Evolutionary conservation across 2,888 invertebrate species (phyloP), one percentile per base, ranked within the genome.

Genomic region (Subacronicta megacephala): DNA sequence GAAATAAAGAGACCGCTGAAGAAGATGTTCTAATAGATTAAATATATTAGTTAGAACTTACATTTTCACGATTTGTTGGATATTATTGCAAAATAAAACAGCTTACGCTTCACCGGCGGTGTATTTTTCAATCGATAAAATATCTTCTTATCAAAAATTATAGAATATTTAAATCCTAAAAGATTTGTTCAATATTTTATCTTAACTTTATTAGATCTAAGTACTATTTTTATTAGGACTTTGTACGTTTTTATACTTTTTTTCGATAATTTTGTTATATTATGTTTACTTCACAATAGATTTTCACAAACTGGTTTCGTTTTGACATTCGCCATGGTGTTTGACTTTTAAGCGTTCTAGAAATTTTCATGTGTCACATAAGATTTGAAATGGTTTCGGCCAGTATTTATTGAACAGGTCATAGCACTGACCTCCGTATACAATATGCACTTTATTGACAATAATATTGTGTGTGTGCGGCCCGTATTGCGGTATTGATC

Each of bases 221-320:
- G 13, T 52, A 60, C 52, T 42, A 23, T 67, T 63, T 63, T 63
- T 63, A 52, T 63, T 63, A 52, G 36, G 10, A 12, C 36, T 62
- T 46, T 62, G 35, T 9, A 9, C 7, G 50, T 54, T 67, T 63
- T 67, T 53, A 23, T 52, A 67, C 29, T 62, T 63, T 63, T 62
- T 63, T 63, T 60, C 15, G 31, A 36, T 52, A 26, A 26, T 36
- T 63, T 61, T n/a, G n/a, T n/a, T 66, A 59, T 13, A 29, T 16
- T 51, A 13, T 65, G 62, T 62, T 26, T 38, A 47, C 46, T 52
- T 26, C 31, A 63, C 63, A 52, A 35, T 10, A 16, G 15, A 67
- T 63, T 67, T 63, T 17, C 52, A 46, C 60, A 52, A 38, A 63
- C 42, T 63, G 52, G 67, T n/a, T 16, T 12, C 5, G 5, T n/a